Base-by-base conservation (phyloP, 2,113 vertebrate species). In the Leptosomus discolor region DNA sequence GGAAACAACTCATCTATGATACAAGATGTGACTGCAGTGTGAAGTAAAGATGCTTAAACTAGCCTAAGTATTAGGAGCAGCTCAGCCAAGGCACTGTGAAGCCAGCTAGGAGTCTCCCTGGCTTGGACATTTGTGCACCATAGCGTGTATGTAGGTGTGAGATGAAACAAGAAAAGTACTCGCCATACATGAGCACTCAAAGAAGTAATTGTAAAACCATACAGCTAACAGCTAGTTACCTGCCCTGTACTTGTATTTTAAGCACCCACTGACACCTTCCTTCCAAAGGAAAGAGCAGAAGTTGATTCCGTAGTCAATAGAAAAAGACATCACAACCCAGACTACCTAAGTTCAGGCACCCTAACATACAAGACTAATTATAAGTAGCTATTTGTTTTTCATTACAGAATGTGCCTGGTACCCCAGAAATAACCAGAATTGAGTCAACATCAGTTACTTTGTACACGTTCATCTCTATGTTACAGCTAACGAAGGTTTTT, bases 71-170 rank as follows among this genome's bases (percentile, higher is more conserved):
- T 15, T 34, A 68, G 24, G 3, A 89, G 56, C 64, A 74, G 37
- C 68, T 84, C 60, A 50, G 63, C 12, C 64, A 70, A 61, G 84
- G 43, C 29, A 68, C 46, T 43, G 24, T 14, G 37, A 74, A 45
- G 50, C 39, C 73, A 20, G 8, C 63, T 58, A 4, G 1, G 12
- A 60, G 34, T 2, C 24, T 60, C 36, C 39, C 48, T 69, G 67
- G n/a, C 56, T 78, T 36, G 67, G 23, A 36, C 22, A 65, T n/a
- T 18, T 64, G 21, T 45, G 22, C 75, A 69, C 50, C n/a, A 15
- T 2, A 69, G 51, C 0, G 4, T 11, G 5, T 9, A 32, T 0
- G 3, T 15, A 53, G 1, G 0, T 2, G 7, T 1, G 17, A 94
- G 65, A 54, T 29, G 20, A 88, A 70, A 58, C 14, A 20, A 80